Evolutionary conservation across 2,797 vertebrate species (phyloP), one percentile per base, ranked within the genome.

Genomic region (Amblyopsis hoosieri): DNA sequence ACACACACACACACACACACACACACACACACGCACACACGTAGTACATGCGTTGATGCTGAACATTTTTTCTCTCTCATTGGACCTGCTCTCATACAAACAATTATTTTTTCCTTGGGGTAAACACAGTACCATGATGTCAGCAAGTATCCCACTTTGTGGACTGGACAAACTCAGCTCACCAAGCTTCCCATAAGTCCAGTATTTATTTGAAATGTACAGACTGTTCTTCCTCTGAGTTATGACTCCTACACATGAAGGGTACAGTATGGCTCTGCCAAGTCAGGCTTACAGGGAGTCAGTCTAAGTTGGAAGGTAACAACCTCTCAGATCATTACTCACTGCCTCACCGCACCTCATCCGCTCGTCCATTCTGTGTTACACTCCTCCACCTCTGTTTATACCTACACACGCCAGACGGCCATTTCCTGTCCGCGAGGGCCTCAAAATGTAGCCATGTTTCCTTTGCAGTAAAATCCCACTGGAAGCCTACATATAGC

Each of bases 201-300:
- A n/a, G 75, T 87, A 86, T 90, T 89, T 89, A 89, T 89, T 85
- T 86, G 83, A 88, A 83, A 81, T 81, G 83, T 81, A 78, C 75
- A 80, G 79, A 80, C 76, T 72, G 74, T 78, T 79, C 52, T 46
- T 71, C 66, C 4, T 46, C 79, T 89, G 88, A 90, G 89, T 89
- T 84, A 88, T 89, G 72, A 55, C 62, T 71, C 80, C 82, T 66
- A 78, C 81, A 84, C 51, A 77, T 72, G 60, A 65, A 68, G 64
- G 70, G 66, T 87, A 88, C 86, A 85, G 79, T 56, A 66, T 80
- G 77, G 79, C 57, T 64, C 65, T 82, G 81, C 85, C 84, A 87
- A 81, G 79, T 84, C 74, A 74, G 75, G 69, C 78, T 86, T 80
- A 77, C 71, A 71, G 68, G 78, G 67, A 79, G 73, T 62, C 61